Evolutionary conservation across 2,113 vertebrate genomes (phyloP), one percentile per base, ranked within the genome.

Genomic region (Telmatochromis sp.): DNA sequence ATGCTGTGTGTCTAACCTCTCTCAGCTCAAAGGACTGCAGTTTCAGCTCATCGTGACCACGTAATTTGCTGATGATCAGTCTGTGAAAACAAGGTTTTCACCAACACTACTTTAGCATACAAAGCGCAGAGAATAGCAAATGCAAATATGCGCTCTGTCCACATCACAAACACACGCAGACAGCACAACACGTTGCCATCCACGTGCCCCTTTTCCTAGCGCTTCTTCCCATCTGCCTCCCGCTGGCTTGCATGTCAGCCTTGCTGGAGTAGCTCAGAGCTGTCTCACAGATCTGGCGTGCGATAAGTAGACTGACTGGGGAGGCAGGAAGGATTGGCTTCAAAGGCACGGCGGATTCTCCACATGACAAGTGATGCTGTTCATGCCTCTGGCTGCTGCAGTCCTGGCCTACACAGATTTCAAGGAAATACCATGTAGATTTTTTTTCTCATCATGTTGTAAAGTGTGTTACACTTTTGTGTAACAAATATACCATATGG

Each of bases 291-390:
- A 93, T 91, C 58, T 85, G 78, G 28, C 14, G 35, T 84, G 87
- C 3, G 51, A 93, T 91, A 90, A 94, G 92, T 83, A 92, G 70
- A 26, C 85, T 33, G 84, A 88, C 42, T 42, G 40, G 63, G 68
- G 54, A 86, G 82, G 70, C 73, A 51, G 80, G 63, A 84, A 85
- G 45, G 40, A 73, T 4, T 17, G 88, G 65, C 93, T 93, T 94
- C 91, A 93, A 92, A 94, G 88, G 78, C 57, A 42, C 5, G 3
- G 53, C 0, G 51, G 85, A 26, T 28, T 87, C 26, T n/a, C 86
- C 79, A 73, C 88, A 87, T 86, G 90, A 93, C 86, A 90, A 91
- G 82, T 88, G 87, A 93, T 87, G 82, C 84, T 91, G 88, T 86
- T 93, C 82, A 87, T 91, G 88, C 33, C 83, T 80, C 47, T 53